Base-by-base conservation (phyloP, 2,113 vertebrate species). In the Paradoxurus hermaphroditus region DNA sequence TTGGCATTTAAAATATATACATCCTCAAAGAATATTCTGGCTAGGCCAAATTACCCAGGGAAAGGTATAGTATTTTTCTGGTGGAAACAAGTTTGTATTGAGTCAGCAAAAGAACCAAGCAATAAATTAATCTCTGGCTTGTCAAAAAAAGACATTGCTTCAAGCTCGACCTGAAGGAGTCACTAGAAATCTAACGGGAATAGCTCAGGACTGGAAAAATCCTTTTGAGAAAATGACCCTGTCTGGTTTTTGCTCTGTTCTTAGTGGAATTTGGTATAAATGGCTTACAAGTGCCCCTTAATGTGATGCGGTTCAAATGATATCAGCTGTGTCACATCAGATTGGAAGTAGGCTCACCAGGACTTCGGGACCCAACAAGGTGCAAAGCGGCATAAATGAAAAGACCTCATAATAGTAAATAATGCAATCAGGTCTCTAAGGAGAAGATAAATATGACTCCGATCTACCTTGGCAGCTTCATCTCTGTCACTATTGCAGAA, bases 81-180 rank as follows among this genome's bases (percentile, higher is more conserved):
- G 25, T 67, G 41, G 63, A 91, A 97, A 84, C 39, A 73, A 65
- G 8, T 91, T 98, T 94, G 25, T 86, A 95, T 90, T 81, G 46
- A 44, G 59, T 95, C 87, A 97, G 51, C 77, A 98, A 92, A 92
- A 98, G 95, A 72, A 73, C 36, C 94, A 91, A 95, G n/a, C 72
- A 97, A 97, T 98, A 70, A 90, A 90, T 98, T 98, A 97, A 97
- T 95, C 81, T 82, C 85, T 84, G 81, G 4, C n/a, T 97, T 97
- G 72, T 86, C 72, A 91, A 68, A 91, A 44, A 95, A 78, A 96
- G 31, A 81, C 14, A 70, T 75, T 96, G 46, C 23, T 97, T 97
- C 68, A 96, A 97, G 86, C 56, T 84, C 97, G 75, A 94, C 59
- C 91, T 96, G 34, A 96, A 93, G 34, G 78, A 98, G 63, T 34